Percentiles rank a stretch among this genome's conserved stretches.
These are phyloP conservation scores for Pristionchus entomophagus DNA, from an alignment of 2,888 invertebrate genomes.

Conservation along the genomic window DNA sequence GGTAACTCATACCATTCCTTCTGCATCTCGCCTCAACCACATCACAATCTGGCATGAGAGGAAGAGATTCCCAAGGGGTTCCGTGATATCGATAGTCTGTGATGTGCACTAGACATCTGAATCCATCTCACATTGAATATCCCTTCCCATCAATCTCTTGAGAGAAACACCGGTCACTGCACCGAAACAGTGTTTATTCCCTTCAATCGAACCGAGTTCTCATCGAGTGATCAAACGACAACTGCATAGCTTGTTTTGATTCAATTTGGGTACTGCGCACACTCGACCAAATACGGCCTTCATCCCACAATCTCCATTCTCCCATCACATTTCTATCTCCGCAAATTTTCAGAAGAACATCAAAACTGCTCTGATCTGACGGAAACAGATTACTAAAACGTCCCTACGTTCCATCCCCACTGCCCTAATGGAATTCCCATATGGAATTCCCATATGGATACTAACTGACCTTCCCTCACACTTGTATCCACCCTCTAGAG, in stretches of 20 bases:
- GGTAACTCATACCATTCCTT: background rate
- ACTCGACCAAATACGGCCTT: background rate
- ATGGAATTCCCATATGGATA: too few species aligned
- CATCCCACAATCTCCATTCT: too few species aligned
- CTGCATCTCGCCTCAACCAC: slow-evolving; percentile 27
- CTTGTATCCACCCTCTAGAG: slow-evolving; percentile 29
- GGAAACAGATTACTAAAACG: background rate
- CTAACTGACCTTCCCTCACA: slow-evolving; percentile 28
- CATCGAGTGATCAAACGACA: too few species aligned
- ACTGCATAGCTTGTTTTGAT: too few species aligned
- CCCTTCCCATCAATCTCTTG: background rate
- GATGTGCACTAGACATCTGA: slow-evolving; percentile 18
- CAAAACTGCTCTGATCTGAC: background rate
- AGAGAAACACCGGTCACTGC: too few species aligned
- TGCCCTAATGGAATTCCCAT: too few species aligned
- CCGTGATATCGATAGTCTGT: slow-evolving; percentile 24
- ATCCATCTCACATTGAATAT: background rate
- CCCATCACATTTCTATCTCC: background rate
- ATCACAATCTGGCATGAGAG: slow-evolving; percentile 37
- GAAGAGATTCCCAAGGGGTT: slow-evolving; percentile 20
- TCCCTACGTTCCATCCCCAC: too few species aligned
- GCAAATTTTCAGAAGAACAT: too few species aligned
- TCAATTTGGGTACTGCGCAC: background rate
- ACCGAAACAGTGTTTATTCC: too few species aligned
- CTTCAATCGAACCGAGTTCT: too few species aligned